Conservation (phyloP, 2,113 vertebrate genomes). For the Struthidea cinerea region DNA sequence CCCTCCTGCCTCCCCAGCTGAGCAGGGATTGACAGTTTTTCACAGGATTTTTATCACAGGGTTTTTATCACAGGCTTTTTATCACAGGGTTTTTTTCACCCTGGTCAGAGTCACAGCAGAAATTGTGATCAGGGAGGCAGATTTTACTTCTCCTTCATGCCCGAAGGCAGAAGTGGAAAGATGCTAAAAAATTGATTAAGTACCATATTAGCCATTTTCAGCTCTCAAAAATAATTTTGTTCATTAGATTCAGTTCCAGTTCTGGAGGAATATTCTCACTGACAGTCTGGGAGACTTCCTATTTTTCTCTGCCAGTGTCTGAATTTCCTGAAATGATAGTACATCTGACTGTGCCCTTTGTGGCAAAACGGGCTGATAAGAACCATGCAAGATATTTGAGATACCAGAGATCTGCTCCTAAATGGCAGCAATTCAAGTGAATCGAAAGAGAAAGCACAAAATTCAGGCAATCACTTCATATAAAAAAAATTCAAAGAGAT, state of each 20-base stretch:
- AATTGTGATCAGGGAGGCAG: neutral
- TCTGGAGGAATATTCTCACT: neutral
- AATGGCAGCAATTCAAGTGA: neutral
- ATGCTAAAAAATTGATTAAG: neutral
- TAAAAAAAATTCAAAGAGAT: neutral
- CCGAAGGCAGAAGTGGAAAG: conserved; percentile 51
- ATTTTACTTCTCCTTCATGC: conserved; percentile 50
- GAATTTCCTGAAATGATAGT: neutral
- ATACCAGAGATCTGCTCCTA: neutral
- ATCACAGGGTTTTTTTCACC: neutral
- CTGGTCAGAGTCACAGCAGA: neutral
- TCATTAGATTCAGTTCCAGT: conserved; percentile 33
- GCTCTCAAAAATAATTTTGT: neutral
- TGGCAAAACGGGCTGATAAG: neutral
- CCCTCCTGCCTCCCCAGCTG: neutral
- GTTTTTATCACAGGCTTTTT: neutral
- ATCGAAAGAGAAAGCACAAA: neutral
- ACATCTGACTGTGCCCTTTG: neutral
- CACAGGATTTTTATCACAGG: neutral
- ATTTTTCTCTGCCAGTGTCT: neutral
- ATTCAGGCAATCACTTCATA: neutral
- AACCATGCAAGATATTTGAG: neutral
- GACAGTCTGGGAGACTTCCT: neutral
- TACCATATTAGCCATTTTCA: neutral
- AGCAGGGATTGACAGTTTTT: neutral